Base-by-base conservation (phyloP, 1,140 invertebrate genomes). In the Hyles vespertilio region DNA sequence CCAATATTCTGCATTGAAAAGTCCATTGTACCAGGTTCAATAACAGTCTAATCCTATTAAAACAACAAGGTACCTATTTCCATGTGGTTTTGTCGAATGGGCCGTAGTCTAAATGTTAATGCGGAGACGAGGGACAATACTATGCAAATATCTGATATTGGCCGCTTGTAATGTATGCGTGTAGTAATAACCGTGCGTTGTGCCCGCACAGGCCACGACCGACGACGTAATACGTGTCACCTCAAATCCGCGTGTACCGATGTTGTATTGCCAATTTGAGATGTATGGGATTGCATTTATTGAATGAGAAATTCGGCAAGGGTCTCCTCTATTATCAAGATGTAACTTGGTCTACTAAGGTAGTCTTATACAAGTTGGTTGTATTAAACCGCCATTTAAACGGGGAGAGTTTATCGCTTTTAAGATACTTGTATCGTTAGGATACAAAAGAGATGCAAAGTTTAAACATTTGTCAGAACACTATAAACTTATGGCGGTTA, bases 71-170 rank as follows among this genome's bases (percentile, higher is more conserved):
- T 60, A 63, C 59, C 59, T 62, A 73, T 74, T 69, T 65, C 61
- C 65, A 65, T 62, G 32, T 51, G 69, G 58, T 68, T 69, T 68
- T 47, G 52, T 48, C 58, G 58, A 65, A 59, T 52, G 49, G 55
- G 62, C 59, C 69, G 69, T 63, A 73, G 56, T 77, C 68, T 79
- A 75, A 72, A 79, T 77, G 77, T 70, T 74, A 75, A 77, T 74
- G 51, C 65, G 65, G 66, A 50, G 65, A 57, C 65, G 59, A 61
- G 52, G 64, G 63, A 76, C 77, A 77, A 79, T 79, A 77, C 74
- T 77, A 77, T 77, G 77, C 72, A 79, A 79, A 79, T 78, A 72
- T 50, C 46, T 61, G 61, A 68, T 63, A 66, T 74, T 68, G 67
- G 50, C 40, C 57, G 22, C 22, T 49, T 11, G 62, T 72, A 69